Evolutionary conservation across 2,888 invertebrate species (phyloP), one percentile per base, ranked within the genome.

Genomic region (Callinectes sapidus): DNA sequence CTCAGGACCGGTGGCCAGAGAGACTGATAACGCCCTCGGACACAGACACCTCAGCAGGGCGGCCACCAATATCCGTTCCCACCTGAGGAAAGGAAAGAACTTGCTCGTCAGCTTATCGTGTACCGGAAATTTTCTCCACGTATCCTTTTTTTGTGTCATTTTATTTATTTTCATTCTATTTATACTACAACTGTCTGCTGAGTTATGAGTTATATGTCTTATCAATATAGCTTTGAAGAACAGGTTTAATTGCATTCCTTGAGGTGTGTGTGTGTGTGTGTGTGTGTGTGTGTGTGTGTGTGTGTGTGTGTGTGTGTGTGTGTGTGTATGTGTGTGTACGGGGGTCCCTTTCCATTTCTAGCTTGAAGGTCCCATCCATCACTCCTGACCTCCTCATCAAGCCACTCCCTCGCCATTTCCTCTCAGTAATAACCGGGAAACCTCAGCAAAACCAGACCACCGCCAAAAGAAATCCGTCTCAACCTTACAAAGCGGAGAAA

Each of bases 391-490:
- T 23, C 28, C 71, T 71, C n/a, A 71, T 71, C 71, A 71, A 71
- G 71, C n/a, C n/a, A 71, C 71, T 71, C 28, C 71, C 71, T n/a
- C 28, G n/a, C 71, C 71, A 71, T 71, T 71, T 71, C 71, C 71
- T 18, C 23, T 71, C 71, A 71, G 71, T 71, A 71, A 71, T 28
- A 71, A 71, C 71, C 71, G 71, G 23, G 71, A 28, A 28, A 28
- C 6, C 28, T 5, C 71, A 71, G 71, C 71, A 71, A 10, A n/a
- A 71, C 71, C 71, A 28, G 28, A 71, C 71, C 28, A 71, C 71
- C 28, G n/a, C 71, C 10, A 23, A 71, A 23, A 28, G 10, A 23
- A 71, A 28, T 5, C n/a, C 61, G 18, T 18, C 18, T 48, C 10
- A 48, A 48, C 48, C 8, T 48, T 48, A 48, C 48, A 48, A 48